Base-by-base conservation (phyloP, 2,888 invertebrate genomes). In the Acronicta aceris region DNA sequence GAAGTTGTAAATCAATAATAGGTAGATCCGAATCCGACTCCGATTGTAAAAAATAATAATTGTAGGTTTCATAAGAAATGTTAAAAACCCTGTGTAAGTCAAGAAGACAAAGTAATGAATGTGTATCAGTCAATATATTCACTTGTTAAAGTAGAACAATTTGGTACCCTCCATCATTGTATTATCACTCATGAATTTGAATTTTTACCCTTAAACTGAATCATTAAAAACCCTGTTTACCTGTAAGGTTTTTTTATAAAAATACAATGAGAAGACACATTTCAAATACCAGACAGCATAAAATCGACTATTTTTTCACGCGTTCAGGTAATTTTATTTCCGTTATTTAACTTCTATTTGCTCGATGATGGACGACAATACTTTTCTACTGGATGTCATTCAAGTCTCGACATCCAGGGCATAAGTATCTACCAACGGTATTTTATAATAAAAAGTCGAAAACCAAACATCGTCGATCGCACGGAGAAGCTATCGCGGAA, bases 141-240 rank as follows among this genome's bases (percentile, higher is more conserved):
- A 47, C 43, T 46, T 59, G 53, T 36, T 30, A 30, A 58, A 57
- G 59, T 72, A 53, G 66, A 62, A 57, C 38, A 50, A 54, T 57
- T 52, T 57, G 42, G 59, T 56, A 59, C 15, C 30, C 36, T 51
- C 21, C 48, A 36, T 65, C 48, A 53, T 50, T 36, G 50, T 51
- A 48, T 15, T 53, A 67, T 46, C 43, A 58, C 52, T 62, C 55
- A 59, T 71, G 61, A 67, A 46, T 27, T 55, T 67, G 60, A 59
- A 70, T 38, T 67, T 64, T 65, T 68, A 71, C 45, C 59, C 71
- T 76, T 67, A 71, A 85, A 85, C 79, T 72, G 74, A 85, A 86
- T 77, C 76, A 62, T 77, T 81, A 83, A 79, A 82, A 86, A 92
- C 92, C 92, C 92, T 92, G 92, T 90, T 89, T 87, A 86, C 92